Evolutionary conservation across 1,140 invertebrate genomes (phyloP).

Genomic region (Archivesica marissinica): DNA sequence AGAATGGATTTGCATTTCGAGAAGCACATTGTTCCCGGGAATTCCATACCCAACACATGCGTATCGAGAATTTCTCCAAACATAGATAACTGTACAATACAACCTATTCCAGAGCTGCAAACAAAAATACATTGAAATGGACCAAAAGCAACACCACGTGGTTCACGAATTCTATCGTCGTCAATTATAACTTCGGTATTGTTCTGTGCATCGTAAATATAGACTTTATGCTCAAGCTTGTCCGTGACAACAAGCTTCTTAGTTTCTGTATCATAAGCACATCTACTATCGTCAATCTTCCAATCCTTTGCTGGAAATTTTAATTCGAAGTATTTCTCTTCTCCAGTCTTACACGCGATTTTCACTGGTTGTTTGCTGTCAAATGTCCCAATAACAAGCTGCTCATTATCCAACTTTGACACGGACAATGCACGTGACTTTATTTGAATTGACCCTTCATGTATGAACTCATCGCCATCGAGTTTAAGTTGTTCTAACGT

Average conservation of each 20-base stretch:
- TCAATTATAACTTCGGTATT: not conserved
- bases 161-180: not conserved
- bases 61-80: not conserved
- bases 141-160: not conserved
- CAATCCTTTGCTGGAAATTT: constrained; percentile 17
- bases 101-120: constrained; percentile 6
- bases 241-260: not conserved
- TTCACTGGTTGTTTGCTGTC: not conserved
- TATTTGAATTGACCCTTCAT: not conserved
- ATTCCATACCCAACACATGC: not conserved
- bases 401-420: not conserved
- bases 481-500: not conserved
- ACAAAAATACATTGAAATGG: constrained; percentile 7
- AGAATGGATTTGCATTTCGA: constrained; percentile 7
- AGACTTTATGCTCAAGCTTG: constrained; percentile 1
- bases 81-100: constrained; percentile 5
- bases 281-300: constrained; percentile 30
- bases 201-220: constrained; percentile 10
- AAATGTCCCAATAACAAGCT: constrained; percentile 11
- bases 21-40: constrained; percentile 16
- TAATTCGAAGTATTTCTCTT: not conserved
- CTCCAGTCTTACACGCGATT: not conserved
- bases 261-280: not conserved
- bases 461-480: not conserved
- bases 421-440: constrained; percentile 18